Evolutionary conservation across 1,140 invertebrate genomes (phyloP).

Genomic region (Brachionus calyciflorus): DNA sequence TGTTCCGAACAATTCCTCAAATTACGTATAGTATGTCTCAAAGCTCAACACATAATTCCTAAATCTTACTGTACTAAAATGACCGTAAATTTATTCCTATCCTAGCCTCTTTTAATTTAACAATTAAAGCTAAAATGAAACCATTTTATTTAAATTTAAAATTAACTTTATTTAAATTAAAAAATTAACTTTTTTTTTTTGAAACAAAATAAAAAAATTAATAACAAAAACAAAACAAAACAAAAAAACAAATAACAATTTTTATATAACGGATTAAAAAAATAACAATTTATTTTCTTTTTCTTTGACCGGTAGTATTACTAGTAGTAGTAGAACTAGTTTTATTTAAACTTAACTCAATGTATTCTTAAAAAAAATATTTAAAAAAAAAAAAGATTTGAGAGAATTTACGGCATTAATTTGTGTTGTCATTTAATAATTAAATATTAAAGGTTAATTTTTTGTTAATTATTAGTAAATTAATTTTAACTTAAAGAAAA

Average conservation of each 20-base stretch:
- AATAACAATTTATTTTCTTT: constrained; percentile 46
- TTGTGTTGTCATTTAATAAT: neutral
- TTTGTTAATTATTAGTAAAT: no score
- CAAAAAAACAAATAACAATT: neutral
- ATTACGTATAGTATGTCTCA: no score
- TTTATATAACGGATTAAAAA: no score
- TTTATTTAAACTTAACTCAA: constrained; percentile 42
- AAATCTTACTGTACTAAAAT: no score
- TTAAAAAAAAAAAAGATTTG: neutral
- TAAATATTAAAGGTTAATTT: neutral
- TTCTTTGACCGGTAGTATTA: constrained; percentile 38
- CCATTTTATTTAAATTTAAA: neutral
- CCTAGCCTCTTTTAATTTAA: no score
- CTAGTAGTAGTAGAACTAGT: neutral
- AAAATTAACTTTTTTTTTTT: neutral
- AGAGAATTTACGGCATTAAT: constrained; percentile 33
- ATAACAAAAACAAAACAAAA: neutral
- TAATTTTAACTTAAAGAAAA: no score
- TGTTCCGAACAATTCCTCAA: no score
- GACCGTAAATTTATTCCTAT: no score
- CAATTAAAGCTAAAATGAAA: no score
- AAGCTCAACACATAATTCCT: no score
- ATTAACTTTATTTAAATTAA: constrained; percentile 29
- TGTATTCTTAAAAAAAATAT: constrained; percentile 22
- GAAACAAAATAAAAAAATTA: neutral